These are phyloP conservation scores for Paragorgia papillata DNA, from an alignment of 92 coral and sea anemone genomes.

Conservation along the genomic window DNA sequence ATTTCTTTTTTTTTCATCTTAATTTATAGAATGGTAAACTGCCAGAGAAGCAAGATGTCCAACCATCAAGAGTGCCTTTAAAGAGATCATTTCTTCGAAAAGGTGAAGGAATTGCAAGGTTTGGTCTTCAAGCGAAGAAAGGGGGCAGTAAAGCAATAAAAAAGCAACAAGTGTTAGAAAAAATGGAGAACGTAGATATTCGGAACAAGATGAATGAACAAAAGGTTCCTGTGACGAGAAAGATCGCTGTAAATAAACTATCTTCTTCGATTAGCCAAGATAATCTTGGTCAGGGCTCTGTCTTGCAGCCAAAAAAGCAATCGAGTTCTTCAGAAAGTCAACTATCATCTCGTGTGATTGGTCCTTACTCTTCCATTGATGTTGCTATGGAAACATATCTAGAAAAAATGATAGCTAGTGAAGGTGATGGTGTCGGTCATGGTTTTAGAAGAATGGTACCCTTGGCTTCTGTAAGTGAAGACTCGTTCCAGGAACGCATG, in stretches of 20 bases:
- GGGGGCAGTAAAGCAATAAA: background rate
- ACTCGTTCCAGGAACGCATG: slow-evolving; percentile 74
- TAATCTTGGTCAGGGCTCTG: background rate
- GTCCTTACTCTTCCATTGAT: slow-evolving; percentile 34
- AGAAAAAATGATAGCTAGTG: background rate
- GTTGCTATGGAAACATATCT: background rate
- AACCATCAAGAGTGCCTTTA: background rate
- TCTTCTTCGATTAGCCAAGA: slow-evolving; percentile 5
- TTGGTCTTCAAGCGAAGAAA: slow-evolving; percentile 62
- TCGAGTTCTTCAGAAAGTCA: slow-evolving; percentile 46
- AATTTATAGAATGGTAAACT: slow-evolving; percentile 44
- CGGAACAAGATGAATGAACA: background rate
- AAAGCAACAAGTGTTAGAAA: background rate
- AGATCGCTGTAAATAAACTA: slow-evolving; percentile 18
- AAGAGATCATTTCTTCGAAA: slow-evolving; percentile 79
- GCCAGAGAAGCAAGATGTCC: slow-evolving; percentile 11
- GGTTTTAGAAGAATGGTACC: background rate
- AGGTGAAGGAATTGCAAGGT: slow-evolving; percentile 93
- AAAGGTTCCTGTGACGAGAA: slow-evolving; percentile 13
- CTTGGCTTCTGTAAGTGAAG: slow-evolving; percentile 57
- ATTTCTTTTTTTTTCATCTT: background rate
- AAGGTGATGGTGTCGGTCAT: background rate
- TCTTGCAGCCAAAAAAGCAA: slow-evolving; percentile 23
- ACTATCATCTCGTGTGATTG: slow-evolving; percentile 64
- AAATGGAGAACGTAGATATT: background rate